Base-by-base conservation (phyloP, 2,113 vertebrate species). In the Scartelaos histophorus region DNA sequence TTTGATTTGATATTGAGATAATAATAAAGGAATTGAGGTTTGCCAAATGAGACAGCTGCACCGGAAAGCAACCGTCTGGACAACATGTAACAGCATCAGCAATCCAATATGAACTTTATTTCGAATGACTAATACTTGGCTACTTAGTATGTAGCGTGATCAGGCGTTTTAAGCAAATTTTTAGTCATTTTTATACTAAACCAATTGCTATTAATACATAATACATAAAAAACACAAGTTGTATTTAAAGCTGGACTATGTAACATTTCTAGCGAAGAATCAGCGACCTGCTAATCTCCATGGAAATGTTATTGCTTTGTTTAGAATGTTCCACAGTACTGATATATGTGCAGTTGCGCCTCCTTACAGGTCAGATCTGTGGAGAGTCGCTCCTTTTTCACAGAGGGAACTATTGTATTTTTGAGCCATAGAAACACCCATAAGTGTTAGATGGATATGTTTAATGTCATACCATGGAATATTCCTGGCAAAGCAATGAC, bases 1-100 rank as follows among this genome's bases (percentile, higher is more conserved):
- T 90, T 90, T 88, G 81, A 77, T 80, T 89, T 85, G 62, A 76
- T 67, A 74, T 53, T 49, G 60, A 73, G 66, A 72, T 51, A 65
- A 80, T 66, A 81, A 75, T 46, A 53, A 74, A 79, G 76, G 71
- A 21, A 75, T 83, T 73, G 73, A 85, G 73, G 68, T 79, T 65
- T 38, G 43, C 58, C 70, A 71, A 62, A 70, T 75, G 69, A 60
- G 54, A 61, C 87, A 85, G 82, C 85, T 79, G 82, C 73, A 83
- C 66, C 79, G 81, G 83, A 86, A 85, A 87, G 64, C 66, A 17
- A 0, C 79, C 71, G 71, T 25, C 45, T 66, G 57, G 25, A 10
- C 60, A 49, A 11, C 7, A 13, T 38, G 9, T 10, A 72, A 72
- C 85, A 78, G 76, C 75, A 76, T 83, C 85, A 85, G 79, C 76